Conservation (phyloP, 2,888 invertebrate species). For the Phanerotoma sp. region DNA sequence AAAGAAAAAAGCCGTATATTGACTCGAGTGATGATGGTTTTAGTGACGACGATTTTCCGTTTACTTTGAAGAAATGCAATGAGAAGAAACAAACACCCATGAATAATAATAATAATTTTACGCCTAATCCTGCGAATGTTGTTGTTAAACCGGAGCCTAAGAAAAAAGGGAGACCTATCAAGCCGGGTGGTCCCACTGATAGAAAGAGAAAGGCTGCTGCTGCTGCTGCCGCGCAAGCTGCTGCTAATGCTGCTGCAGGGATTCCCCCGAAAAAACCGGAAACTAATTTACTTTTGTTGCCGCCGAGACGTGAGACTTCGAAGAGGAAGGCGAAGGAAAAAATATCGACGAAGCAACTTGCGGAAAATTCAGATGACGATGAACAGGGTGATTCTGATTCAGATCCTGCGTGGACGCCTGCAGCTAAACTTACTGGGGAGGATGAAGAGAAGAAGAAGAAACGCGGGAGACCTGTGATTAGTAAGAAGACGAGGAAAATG, state of each 20-base stretch:
- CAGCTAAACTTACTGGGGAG: slow-evolving; percentile 59
- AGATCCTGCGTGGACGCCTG: slow-evolving; percentile 77
- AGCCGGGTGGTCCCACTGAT: slow-evolving; percentile 57
- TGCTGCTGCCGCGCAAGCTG: slow-evolving; percentile 46
- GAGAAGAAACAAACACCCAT: slow-evolving; percentile 38
- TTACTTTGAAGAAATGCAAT: slow-evolving; percentile 43
- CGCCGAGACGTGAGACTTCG: slow-evolving; percentile 64
- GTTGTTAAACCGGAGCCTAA: slow-evolving; percentile 42
- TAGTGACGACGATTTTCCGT: slow-evolving; percentile 60
- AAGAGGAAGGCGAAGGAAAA: slow-evolving; percentile 71
- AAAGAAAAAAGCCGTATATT: slow-evolving; percentile 68
- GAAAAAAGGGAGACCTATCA: slow-evolving; percentile 57
- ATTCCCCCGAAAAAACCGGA: slow-evolving; percentile 62
- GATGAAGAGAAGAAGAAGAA: slow-evolving; percentile 55
- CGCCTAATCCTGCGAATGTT: slow-evolving; percentile 15
- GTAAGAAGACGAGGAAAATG: slow-evolving; percentile 44
- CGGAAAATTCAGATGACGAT: slow-evolving; percentile 59
- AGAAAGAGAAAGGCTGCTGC: slow-evolving; percentile 57
- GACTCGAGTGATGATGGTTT: slow-evolving; percentile 69
- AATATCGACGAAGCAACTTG: slow-evolving; percentile 60
- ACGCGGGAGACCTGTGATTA: slow-evolving; percentile 50
- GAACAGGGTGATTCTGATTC: slow-evolving; percentile 69
- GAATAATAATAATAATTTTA: slow-evolving; percentile 25
- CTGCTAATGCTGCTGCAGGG: slow-evolving; percentile 36
- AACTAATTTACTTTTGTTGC: slow-evolving; percentile 48